Evolutionary conservation across 2,888 invertebrate genomes (phyloP).

Genomic region (Spicauda simplicius): DNA sequence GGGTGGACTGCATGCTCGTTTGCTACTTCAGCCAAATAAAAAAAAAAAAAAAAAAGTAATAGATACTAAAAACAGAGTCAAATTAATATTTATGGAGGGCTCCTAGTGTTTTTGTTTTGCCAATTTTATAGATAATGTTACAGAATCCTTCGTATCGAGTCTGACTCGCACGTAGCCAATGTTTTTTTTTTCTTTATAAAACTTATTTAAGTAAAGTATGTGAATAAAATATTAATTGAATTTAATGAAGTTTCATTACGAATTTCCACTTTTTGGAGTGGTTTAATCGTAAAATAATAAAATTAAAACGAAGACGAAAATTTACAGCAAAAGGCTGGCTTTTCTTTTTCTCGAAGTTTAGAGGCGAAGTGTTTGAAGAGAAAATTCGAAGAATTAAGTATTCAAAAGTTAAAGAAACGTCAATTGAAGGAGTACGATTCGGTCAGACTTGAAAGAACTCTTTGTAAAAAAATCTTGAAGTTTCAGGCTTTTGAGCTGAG

Average conservation of each 20-base stretch:
- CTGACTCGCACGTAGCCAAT: too few species aligned
- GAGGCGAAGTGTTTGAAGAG: conserved; percentile 25
- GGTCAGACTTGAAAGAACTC: conserved; percentile 24
- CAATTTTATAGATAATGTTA: too few species aligned
- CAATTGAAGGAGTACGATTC: conserved; percentile 26
- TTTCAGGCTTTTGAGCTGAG: conserved; percentile 25
- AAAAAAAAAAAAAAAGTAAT: too few species aligned
- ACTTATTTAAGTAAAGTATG: too few species aligned
- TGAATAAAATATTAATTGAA: conserved; percentile 7
- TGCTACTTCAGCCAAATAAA: too few species aligned
- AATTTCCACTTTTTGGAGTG: conserved; percentile 11
- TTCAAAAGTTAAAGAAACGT: conserved; percentile 34
- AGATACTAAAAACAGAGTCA: too few species aligned
- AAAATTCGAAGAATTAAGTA: conserved; percentile 33
- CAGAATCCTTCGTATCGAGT: too few species aligned
- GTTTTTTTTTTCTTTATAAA: too few species aligned
- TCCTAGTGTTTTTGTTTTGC: too few species aligned
- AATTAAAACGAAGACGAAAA: conserved; percentile 10
- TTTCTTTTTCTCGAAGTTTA: conserved; percentile 27
- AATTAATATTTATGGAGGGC: too few species aligned
- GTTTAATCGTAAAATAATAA: conserved; percentile 24
- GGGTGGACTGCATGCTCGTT: too few species aligned
- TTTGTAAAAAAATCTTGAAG: conserved; percentile 13
- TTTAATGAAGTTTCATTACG: not conserved
- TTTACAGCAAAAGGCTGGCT: not conserved